These are phyloP conservation scores for Marisa cornuarietis DNA, from an alignment of 1,140 invertebrate genomes.

Conservation along the genomic window DNA sequence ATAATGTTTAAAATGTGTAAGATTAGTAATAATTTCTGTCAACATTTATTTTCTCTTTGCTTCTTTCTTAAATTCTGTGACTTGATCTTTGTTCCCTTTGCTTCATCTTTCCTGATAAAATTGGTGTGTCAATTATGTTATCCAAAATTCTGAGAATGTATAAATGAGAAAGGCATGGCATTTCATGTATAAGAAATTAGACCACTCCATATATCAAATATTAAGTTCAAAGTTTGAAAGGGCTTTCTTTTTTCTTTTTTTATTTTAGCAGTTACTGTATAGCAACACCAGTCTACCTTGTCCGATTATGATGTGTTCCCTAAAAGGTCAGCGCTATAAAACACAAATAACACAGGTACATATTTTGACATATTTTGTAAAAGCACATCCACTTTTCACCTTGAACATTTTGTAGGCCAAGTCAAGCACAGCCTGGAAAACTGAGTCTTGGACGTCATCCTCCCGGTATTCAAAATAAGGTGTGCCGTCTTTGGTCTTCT, in stretches of 20 bases:
- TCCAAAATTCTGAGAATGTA: background rate
- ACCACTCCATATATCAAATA: background rate
- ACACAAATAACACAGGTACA: background rate
- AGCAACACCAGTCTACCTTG: too few species aligned
- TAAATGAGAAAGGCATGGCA: background rate
- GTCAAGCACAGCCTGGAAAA: slow-evolving; percentile 78
- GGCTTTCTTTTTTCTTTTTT: too few species aligned
- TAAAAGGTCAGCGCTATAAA: too few species aligned
- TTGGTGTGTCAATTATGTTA: background rate
- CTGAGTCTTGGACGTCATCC: slow-evolving; percentile 80
- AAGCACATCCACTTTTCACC: slow-evolving; percentile 40
- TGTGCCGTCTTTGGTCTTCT: slow-evolving; percentile 75
- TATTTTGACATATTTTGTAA: slow-evolving; percentile 11
- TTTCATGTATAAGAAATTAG: background rate
- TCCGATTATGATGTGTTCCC: too few species aligned
- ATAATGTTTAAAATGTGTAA: too few species aligned
- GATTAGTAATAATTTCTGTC: too few species aligned
- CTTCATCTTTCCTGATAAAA: too few species aligned
- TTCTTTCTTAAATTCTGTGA: too few species aligned
- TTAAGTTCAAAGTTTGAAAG: too few species aligned
- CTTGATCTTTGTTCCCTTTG: too few species aligned
- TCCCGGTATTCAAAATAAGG: slow-evolving; percentile 77
- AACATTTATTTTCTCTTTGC: too few species aligned
- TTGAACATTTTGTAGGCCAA: slow-evolving; percentile 80
- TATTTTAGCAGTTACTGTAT: too few species aligned